phyloP scores from a whole-genome alignment of 2,113 vertebrate genomes.

The Pseudopodoces humilis region DNA sequence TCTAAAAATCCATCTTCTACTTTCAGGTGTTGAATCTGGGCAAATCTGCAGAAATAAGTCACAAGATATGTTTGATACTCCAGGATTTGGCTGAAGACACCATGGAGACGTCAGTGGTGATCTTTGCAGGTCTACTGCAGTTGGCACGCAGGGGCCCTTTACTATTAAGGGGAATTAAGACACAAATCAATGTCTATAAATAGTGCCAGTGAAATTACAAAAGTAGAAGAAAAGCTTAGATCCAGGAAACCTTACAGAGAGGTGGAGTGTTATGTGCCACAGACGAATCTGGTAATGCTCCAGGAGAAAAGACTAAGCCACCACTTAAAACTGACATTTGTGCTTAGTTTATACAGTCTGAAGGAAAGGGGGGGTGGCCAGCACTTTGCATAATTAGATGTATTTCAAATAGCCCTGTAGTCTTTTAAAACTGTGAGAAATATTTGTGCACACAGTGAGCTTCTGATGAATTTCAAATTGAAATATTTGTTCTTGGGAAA shows the following conservation, averaged over 20 bases:
- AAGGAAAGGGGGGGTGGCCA: not conserved
- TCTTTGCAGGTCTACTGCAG: not conserved
- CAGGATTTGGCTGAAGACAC: not conserved
- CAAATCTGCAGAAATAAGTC: not conserved
- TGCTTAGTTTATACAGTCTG: not conserved
- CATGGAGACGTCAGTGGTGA: not conserved
- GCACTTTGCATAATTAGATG: not conserved
- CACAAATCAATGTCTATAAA: not conserved
- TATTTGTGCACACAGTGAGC: not conserved
- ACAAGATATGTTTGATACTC: not conserved
- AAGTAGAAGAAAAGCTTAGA: not conserved
- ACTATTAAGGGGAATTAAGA: not conserved
- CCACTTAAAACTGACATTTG: not conserved
- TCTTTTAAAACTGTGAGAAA: constrained; percentile 36
- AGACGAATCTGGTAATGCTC: not conserved
- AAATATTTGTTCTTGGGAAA: constrained; percentile 33
- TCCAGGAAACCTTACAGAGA: not conserved
- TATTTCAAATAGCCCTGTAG: constrained; percentile 3
- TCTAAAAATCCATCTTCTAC: not conserved
- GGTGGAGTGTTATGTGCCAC: not conserved
- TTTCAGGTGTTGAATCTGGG: not conserved
- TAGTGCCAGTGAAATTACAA: not conserved
- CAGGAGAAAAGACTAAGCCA: not conserved
- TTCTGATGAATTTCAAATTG: constrained; percentile 28
- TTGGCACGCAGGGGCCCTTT: not conserved